These are phyloP conservation scores for Protophormia terraenovae DNA, from an alignment of 2,888 invertebrate species.

Conservation along the genomic window DNA sequence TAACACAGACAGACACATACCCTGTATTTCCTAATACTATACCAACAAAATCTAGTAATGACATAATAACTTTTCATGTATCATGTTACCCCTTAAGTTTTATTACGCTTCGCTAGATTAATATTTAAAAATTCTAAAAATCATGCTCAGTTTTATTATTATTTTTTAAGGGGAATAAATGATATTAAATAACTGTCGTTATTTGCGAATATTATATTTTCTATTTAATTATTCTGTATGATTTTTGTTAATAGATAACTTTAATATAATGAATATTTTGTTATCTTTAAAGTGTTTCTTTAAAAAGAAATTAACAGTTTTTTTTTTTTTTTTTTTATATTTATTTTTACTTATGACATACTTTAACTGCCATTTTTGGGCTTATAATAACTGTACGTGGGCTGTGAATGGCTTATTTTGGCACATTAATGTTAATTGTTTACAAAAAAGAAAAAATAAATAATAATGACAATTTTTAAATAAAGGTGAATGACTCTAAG, in stretches of 20 bases:
- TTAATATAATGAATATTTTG: background rate
- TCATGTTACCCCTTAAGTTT: background rate
- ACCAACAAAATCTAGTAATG: slow-evolving; percentile 17
- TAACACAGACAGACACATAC: no score
- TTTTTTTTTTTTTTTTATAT: no score
- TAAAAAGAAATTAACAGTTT: slow-evolving; percentile 8
- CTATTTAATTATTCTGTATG: background rate
- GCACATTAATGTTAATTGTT: background rate
- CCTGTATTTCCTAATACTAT: background rate
- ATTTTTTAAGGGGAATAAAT: background rate
- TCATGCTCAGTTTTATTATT: background rate
- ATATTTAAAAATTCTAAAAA: background rate
- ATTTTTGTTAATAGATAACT: background rate
- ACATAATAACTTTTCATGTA: slow-evolving; percentile 39
- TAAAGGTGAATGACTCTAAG: slow-evolving; percentile 14
- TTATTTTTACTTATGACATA: slow-evolving; percentile 7
- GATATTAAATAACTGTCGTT: background rate
- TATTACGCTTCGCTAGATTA: no score
- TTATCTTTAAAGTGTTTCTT: background rate
- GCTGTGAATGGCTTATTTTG: slow-evolving; percentile 1
- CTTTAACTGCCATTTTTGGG: background rate
- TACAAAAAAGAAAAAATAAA: slow-evolving; percentile 2
- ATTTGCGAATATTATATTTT: background rate
- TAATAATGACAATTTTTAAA: background rate
- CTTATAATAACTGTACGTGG: slow-evolving; percentile 47